Conservation (phyloP, 2,113 vertebrate genomes). For the Eulemur rufifrons region DNA sequence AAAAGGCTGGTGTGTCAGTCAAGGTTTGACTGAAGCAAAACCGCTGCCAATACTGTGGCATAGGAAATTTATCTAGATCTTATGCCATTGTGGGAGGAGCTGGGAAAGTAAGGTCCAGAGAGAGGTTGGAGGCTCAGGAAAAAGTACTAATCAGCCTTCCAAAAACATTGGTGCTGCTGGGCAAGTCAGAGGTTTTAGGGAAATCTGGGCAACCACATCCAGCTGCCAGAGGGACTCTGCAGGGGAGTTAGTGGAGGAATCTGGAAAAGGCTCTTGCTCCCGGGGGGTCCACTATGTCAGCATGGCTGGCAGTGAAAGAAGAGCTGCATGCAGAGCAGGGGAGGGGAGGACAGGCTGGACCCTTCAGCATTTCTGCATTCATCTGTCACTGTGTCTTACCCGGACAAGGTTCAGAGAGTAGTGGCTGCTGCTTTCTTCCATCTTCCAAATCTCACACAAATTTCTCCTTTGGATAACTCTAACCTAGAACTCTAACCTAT, state of each 20-base stretch:
- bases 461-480: background rate
- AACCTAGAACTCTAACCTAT: background rate
- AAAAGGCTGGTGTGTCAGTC: background rate
- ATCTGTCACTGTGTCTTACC: background rate
- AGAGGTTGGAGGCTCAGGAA: background rate
- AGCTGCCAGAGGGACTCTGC: background rate
- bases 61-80: background rate
- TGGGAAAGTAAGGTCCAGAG: background rate
- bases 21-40: background rate
- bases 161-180: background rate
- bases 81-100: background rate
- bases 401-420: background rate
- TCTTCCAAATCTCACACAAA: background rate
- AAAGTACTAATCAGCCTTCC: background rate
- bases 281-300: fast-evolving
- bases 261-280: background rate
- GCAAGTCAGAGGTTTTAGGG: background rate
- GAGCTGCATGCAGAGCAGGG: background rate
- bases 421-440: background rate
- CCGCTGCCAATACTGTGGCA: background rate
- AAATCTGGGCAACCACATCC: too few relatives aligned
- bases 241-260: background rate
- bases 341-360: background rate
- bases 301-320: fast-evolving
- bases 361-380: background rate